Evolutionary conservation across 2,888 invertebrate genomes (phyloP), one percentile per base, ranked within the genome.

Genomic region (Diogma glabrata): DNA sequence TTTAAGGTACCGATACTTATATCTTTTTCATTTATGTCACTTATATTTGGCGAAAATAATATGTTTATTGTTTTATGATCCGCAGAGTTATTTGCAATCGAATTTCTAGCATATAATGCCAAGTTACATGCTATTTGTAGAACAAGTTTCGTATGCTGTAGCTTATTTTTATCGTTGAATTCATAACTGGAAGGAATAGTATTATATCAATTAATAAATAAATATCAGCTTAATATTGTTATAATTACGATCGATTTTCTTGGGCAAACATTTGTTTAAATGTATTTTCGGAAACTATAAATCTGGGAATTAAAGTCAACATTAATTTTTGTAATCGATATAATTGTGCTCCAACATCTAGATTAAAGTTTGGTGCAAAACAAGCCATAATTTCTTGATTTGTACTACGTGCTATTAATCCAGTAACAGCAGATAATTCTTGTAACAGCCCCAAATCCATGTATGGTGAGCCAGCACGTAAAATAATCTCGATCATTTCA

Each of bases 341-440:
- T 14, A 84, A 67, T 60, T 79, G 77, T 0, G 79, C 75, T 1
- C 78, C 74, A 52, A 72, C 70, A 58, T 72, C 46, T 46, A 46
- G 24, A 46, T 46, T 46, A 26, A 20, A 6, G 23, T n/a, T 7
- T 45, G 47, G 7, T 52, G 23, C 17, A 26, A 40, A 36, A 24
- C 33, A 14, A 28, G 16, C n/a, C n/a, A 14, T 26, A 30, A 36
- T 59, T 61, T 69, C 72, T 57, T 67, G 75, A 66, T 76, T 76
- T 12, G 84, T 78, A 3, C 84, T 80, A 55, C 86, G 76, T 0
- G 82, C 78, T 54, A 87, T 75, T 19, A 88, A 78, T 1, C 82
- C 82, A 1, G 90, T 89, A 3, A 90, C 72, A 12, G 82, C 77
- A 4, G 88, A 81, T 40, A 90, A 72, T 66, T 92, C 90, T 56